A percentile compares a stretch with the other conserved stretches of the same genome.
phyloP scores from a whole-genome alignment of 2,888 invertebrate species.

The Lasioglossum lativentre region DNA sequence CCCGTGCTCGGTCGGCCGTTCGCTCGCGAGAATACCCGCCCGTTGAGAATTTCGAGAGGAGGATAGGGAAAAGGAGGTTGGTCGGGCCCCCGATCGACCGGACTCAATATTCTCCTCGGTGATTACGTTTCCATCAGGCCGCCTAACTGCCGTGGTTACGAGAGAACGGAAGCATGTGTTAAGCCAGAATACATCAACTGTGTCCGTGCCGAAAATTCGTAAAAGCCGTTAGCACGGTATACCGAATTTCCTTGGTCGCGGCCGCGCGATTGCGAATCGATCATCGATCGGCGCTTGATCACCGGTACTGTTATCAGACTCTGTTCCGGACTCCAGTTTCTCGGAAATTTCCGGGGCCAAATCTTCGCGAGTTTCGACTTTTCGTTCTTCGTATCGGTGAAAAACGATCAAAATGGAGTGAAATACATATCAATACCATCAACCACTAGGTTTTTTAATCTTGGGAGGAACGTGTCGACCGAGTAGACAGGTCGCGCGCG shows the following conservation, averaged over 20 bases:
- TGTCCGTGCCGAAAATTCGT: slow-evolving; percentile 52
- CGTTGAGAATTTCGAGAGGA: slow-evolving; percentile 44
- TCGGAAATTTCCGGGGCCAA: slow-evolving; percentile 1
- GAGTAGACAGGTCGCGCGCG: too few relatives aligned
- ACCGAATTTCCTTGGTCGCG: slow-evolving; percentile 26
- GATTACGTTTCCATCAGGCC: slow-evolving; percentile 56
- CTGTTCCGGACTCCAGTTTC: slow-evolving; percentile 17
- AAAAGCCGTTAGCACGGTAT: slow-evolving; percentile 58
- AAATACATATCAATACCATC: too few relatives aligned
- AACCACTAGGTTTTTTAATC: too few relatives aligned
- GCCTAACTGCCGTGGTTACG: slow-evolving; percentile 51
- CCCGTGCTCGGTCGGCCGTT: slow-evolving; percentile 28
- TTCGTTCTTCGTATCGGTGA: too few relatives aligned
- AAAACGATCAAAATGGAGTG: too few relatives aligned
- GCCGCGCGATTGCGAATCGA: slow-evolving; percentile 12
- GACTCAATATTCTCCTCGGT: slow-evolving; percentile 48
- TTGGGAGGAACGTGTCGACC: background rate
- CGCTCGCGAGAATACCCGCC: slow-evolving; percentile 21
- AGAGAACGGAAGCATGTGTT: slow-evolving; percentile 47
- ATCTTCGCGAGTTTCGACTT: background rate
- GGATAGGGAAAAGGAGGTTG: slow-evolving; percentile 41
- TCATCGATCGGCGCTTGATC: slow-evolving; percentile 32
- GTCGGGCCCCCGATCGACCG: slow-evolving; percentile 26
- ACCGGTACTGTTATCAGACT: slow-evolving; percentile 40
- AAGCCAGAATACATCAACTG: slow-evolving; percentile 46